phyloP scores from a whole-genome alignment of 2,113 vertebrate species.

The Burhinus bistriatus region DNA sequence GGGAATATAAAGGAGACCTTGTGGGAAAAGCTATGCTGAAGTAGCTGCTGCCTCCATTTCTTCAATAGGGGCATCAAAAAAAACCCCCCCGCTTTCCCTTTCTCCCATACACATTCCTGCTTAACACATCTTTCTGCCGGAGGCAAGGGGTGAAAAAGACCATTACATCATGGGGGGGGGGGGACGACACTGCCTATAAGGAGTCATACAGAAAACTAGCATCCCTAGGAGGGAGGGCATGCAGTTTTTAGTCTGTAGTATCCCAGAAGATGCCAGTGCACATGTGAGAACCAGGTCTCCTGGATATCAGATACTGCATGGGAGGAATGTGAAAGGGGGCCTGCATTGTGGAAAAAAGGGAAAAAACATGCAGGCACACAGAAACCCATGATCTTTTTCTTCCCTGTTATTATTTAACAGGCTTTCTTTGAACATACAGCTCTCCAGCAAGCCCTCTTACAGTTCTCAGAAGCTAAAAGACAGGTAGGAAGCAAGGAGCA shows the following conservation, averaged over 20 bases:
- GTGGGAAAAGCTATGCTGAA: neutral
- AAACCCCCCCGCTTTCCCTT: rapidly evolving
- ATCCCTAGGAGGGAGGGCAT: neutral
- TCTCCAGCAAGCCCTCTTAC: neutral
- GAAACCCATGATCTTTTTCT: neutral
- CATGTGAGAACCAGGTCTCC: neutral
- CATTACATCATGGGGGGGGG: neutral
- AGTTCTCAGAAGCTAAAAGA: neutral
- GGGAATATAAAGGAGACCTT: neutral
- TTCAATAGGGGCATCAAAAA: neutral
- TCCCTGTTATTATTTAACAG: neutral
- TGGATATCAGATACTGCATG: neutral
- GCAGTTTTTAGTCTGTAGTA: neutral
- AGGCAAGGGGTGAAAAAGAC: neutral
- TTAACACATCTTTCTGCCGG: neutral
- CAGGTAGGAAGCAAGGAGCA: neutral
- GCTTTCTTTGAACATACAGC: neutral
- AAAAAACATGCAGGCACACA: neutral
- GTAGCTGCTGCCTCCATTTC: neutral
- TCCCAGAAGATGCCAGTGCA: neutral
- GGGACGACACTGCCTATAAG: neutral
- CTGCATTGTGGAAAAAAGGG: neutral
- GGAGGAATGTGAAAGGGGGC: neutral
- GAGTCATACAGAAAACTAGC: neutral
- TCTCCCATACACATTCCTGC: neutral